Conservation (phyloP, 2,113 vertebrate species). For the Cynoglossus semilaevis region DNA sequence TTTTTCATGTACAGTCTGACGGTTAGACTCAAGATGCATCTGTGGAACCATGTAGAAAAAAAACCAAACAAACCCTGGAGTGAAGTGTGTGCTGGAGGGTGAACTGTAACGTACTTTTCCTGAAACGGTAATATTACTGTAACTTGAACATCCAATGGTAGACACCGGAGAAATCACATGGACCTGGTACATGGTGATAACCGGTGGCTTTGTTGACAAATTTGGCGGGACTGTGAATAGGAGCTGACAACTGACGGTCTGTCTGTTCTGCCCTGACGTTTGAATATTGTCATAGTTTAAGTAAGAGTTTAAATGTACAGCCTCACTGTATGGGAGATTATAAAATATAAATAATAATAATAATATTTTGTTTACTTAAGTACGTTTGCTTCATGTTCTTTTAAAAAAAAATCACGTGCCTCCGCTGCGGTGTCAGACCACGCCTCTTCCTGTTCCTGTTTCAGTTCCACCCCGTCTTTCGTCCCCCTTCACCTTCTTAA, state of each 20-base stretch:
- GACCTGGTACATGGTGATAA: no score
- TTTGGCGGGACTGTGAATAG: no score
- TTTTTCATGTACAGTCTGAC: no score
- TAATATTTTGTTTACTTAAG: slow-evolving; percentile 2
- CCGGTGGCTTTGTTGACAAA: no score
- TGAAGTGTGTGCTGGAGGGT: slow-evolving; percentile 4
- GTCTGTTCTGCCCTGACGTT: not conserved
- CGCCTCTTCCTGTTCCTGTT: not conserved
- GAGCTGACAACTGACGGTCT: no score
- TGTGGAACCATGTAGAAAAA: not conserved
- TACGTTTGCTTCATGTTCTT: slow-evolving; percentile 12
- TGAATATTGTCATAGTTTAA: not conserved
- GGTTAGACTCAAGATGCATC: not conserved
- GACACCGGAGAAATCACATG: no score
- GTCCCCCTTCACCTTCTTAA: no score
- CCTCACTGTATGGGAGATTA: not conserved
- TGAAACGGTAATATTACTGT: no score
- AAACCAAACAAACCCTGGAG: no score
- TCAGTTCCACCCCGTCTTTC: not conserved
- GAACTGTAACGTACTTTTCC: not conserved
- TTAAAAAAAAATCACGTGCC: slow-evolving; percentile 10
- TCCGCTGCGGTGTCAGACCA: slow-evolving; percentile 1
- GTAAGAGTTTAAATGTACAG: slow-evolving; percentile 18
- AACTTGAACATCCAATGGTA: no score
- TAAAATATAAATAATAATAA: not conserved